Base-by-base conservation (phyloP, 2,113 vertebrate species). In the Paedocypris sp. region DNA sequence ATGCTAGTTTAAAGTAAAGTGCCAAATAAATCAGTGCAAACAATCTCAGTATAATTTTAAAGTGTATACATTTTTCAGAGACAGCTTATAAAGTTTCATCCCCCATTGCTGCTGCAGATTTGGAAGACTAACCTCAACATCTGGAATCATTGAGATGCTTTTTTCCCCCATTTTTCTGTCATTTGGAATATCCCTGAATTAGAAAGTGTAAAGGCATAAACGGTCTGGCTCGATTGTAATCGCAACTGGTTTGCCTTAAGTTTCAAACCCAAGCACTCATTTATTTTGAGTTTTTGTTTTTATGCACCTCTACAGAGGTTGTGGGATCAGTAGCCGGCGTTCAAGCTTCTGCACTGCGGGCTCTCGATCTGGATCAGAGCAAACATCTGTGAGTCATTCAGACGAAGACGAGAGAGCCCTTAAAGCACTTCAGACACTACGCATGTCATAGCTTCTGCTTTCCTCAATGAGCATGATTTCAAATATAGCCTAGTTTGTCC, bases 331-430 rank as follows among this genome's bases (percentile, higher is more conserved):
- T 56, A 74, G 75, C 71, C 73, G 68, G 75, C 74, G 77, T 80
- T 77, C 68, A 76, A 71, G 50, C 76, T 67, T 49, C 32, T 58
- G 67, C 69, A 76, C 69, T 62, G 75, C 32, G 48, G 45, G 31
- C 38, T 60, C 54, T 47, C 18, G 16, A 39, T 28, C n/a, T 10
- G 65, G 64, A 67, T 77, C 67, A 67, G 62, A 76, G 71, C 64
- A 51, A 68, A 82, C 78, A 83, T 83, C 75, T 83, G 79, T 52
- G 62, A 79, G 62, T 73, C 66, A 80, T 76, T 70, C 43, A 72
- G 70, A 72, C 48, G 47, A 73, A 56, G 66, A 66, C 43, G 31
- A 60, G 43, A 29, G 64, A 67, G 69, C 61, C 56, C 36, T 65
- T 66, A 72, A 72, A 71, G 67, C 20, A 16, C 23, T 6, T 23